Evolutionary conservation across 2,888 invertebrate genomes (phyloP), one percentile per base, ranked within the genome.

Genomic region (Tetheella fluctuosa): DNA sequence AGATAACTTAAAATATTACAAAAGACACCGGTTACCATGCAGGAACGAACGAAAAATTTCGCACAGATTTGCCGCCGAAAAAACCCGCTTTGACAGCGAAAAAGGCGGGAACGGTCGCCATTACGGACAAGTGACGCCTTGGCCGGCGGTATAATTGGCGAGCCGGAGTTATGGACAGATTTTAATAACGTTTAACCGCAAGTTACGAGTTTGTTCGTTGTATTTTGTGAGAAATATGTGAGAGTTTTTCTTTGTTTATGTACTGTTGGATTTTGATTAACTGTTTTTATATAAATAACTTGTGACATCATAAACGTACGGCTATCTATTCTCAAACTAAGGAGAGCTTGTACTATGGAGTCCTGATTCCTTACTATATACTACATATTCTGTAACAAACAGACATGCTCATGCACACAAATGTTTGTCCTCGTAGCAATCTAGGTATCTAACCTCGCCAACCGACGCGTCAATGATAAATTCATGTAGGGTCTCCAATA

Each of bases 51-150:
- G 65, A 64, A 69, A 77, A 83, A 82, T 83, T 71, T 80, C 80
- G 78, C 80, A 70, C 79, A 66, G 77, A 71, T 78, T 83, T 83
- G 83, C 85, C 88, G 89, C 89, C 55, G 55, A 86, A 88, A 90
- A 91, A 91, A 90, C 88, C 78, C 79, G 89, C 90, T 84, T 81
- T 90, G 91, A 90, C 91, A 91, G 91, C 91, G 90, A 89, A 91
- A 91, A 91, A 88, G 90, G 91, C 90, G 91, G 91, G 89, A 89
- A 84, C 83, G 79, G 81, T 73, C 76, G 92, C 94, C 94, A 94
- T 95, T 94, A 94, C 91, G 85, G 86, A 86, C 95, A 95, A 95
- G 94, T 94, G 95, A 94, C 94, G 94, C 94, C 84, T 71, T 73
- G 80, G 70, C 80, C 79, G 69, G 74, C 78, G 20, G 30, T 55